Evolutionary conservation across 2,113 vertebrate genomes (phyloP).

Genomic region (Parus major): DNA sequence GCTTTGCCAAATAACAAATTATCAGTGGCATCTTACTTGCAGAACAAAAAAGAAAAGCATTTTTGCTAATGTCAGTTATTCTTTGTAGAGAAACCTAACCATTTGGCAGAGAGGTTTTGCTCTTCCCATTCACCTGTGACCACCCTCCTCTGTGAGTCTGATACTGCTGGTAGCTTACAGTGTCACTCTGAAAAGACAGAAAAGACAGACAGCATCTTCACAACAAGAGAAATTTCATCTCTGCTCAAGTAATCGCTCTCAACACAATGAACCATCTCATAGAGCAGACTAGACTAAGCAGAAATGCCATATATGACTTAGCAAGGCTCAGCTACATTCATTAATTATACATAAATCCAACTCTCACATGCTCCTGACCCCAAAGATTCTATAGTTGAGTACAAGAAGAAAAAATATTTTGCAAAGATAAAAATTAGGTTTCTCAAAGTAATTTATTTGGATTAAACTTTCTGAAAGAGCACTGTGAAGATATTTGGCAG

Average conservation of each 20-base stretch:
- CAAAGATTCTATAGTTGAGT: background rate
- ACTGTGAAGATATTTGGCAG: background rate
- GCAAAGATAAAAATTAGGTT: background rate
- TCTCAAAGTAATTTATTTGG: background rate
- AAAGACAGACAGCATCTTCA: background rate
- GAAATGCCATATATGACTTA: background rate
- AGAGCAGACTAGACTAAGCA: background rate
- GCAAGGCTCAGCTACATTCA: background rate
- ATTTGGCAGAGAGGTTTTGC: background rate
- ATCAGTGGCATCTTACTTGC: background rate
- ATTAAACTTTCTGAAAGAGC: background rate
- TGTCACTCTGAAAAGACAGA: background rate
- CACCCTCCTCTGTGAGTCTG: background rate
- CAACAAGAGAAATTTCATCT: background rate
- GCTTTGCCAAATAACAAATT: background rate
- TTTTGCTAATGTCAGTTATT: background rate
- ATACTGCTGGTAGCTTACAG: background rate
- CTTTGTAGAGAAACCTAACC: background rate
- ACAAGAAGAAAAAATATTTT: background rate
- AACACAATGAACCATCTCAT: background rate
- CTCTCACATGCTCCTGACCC: background rate
- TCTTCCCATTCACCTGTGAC: background rate
- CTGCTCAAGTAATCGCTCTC: background rate
- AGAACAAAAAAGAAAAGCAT: background rate
- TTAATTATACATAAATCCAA: background rate